These are phyloP conservation scores for Cebus imitator DNA, from an alignment of 2,113 vertebrate species.

Conservation along the genomic window DNA sequence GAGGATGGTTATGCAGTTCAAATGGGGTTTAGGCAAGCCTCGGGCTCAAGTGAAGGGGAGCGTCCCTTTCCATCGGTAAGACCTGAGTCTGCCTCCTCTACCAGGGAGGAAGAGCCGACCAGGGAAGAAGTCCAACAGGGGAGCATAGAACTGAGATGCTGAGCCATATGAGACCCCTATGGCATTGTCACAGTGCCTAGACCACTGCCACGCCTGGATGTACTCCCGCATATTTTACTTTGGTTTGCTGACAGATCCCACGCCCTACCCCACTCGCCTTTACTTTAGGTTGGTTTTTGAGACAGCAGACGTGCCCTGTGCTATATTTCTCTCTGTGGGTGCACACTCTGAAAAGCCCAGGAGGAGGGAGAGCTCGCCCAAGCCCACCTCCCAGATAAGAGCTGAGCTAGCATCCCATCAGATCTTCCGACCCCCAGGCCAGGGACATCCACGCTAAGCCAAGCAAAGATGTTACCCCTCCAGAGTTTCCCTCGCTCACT, in stretches of 20 bases:
- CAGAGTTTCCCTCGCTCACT: neutral
- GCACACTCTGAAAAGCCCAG: neutral
- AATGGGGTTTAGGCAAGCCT: neutral
- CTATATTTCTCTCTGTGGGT: neutral
- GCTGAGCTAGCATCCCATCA: neutral
- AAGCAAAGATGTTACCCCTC: neutral
- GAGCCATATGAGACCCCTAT: rapidly evolving
- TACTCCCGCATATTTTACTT: neutral
- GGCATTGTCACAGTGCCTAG: neutral
- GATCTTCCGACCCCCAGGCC: neutral
- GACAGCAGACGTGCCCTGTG: neutral
- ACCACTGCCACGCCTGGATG: neutral
- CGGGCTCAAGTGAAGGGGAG: neutral
- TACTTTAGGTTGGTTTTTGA: neutral
- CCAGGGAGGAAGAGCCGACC: neutral
- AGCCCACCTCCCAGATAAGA: neutral
- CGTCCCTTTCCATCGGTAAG: neutral
- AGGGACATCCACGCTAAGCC: too few species aligned
- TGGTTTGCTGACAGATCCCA: neutral
- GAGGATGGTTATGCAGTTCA: neutral
- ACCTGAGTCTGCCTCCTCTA: neutral
- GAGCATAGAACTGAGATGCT: neutral
- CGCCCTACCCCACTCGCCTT: rapidly evolving
- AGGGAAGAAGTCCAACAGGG: neutral
- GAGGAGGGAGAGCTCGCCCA: neutral